Evolutionary conservation across 2,888 invertebrate genomes (phyloP), one percentile per base, ranked within the genome.

Genomic region (Creontiades dilutus): DNA sequence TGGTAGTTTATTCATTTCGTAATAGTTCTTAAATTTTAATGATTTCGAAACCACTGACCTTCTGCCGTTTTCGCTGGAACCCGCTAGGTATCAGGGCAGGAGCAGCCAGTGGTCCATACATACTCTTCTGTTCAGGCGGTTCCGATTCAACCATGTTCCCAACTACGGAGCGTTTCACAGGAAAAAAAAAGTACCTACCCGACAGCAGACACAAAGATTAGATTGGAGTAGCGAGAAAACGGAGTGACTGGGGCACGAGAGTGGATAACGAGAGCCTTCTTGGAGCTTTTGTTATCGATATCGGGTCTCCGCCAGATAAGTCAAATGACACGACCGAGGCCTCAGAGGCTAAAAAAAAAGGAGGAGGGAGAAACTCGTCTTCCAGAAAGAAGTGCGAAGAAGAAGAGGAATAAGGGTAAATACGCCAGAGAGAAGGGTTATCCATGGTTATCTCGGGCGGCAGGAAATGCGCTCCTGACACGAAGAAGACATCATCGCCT

Each of bases 251-350:
- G 57, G 12, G 16, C 57, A 57, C 12, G 16, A 57, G 57, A 57
- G 57, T 13, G 57, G 57, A 57, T 57, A 57, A 57, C 57, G 57
- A 57, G 57, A 57, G 11, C 16, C 57, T 11, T 57, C 57, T n/a
- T n/a, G 11, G 16, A 57, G 57, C 57, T 57, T 9, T 16, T 57
- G 57, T 57, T 16, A 57, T 57, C 57, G 57, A 57, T 57, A 57
- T 57, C 57, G n/a, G 11, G 57, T n/a, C 57, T 57, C 57, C 11
- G 12, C 16, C 57, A 57, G 57, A 57, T 57, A 57, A 57, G 57
- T 57, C 57, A 57, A 57, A 57, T 57, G 57, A 57, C 57, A 57
- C 57, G 57, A 57, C 57, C 57, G 57, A 57, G 57, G 14, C 13
- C 48, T 48, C 57, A 57, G 57, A 57, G 57, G 57, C 14, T 57